A percentile compares a stretch with the other conserved stretches of the same genome.
phyloP scores from a whole-genome alignment of 2,888 invertebrate genomes.

The Boloria euphrosyne region DNA sequence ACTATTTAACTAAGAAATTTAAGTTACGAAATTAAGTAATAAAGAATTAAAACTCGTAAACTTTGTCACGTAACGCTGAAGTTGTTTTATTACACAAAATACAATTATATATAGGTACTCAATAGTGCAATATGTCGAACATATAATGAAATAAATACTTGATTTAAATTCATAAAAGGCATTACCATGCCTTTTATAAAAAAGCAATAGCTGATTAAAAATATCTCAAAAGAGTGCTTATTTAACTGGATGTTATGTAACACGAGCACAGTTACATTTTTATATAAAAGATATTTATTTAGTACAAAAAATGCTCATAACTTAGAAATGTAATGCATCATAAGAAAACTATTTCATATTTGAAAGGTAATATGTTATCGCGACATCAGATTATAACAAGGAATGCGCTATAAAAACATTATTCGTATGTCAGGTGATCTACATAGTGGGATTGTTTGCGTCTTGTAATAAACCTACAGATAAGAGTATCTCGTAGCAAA shows the following conservation, averaged over 20 bases:
- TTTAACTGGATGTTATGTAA: neutral
- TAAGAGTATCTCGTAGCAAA: constrained; percentile 46
- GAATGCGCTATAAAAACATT: constrained; percentile 74
- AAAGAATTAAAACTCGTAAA: neutral
- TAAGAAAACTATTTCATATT: constrained; percentile 57
- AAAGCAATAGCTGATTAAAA: too few species aligned
- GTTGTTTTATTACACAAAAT: neutral
- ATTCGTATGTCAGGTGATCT: constrained; percentile 74
- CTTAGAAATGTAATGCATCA: constrained; percentile 46
- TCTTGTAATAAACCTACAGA: constrained; percentile 51
- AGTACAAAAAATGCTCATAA: constrained; percentile 18
- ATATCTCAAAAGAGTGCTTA: neutral
- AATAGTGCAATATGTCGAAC: neutral
- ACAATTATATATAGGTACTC: neutral
- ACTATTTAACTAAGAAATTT: too few species aligned
- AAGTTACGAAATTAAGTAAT: too few species aligned
- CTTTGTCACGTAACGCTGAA: neutral
- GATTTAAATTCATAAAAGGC: neutral
- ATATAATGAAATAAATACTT: neutral
- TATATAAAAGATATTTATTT: neutral
- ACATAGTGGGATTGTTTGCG: constrained; percentile 60
- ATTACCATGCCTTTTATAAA: too few species aligned
- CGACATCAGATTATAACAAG: constrained; percentile 64
- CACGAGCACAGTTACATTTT: too few species aligned
- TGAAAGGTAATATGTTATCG: constrained; percentile 57